A percentile compares a stretch with the other conserved stretches of the same genome.
These are phyloP conservation scores for Papilio xuthus DNA, from an alignment of 1,140 invertebrate genomes.

Conservation along the genomic window DNA sequence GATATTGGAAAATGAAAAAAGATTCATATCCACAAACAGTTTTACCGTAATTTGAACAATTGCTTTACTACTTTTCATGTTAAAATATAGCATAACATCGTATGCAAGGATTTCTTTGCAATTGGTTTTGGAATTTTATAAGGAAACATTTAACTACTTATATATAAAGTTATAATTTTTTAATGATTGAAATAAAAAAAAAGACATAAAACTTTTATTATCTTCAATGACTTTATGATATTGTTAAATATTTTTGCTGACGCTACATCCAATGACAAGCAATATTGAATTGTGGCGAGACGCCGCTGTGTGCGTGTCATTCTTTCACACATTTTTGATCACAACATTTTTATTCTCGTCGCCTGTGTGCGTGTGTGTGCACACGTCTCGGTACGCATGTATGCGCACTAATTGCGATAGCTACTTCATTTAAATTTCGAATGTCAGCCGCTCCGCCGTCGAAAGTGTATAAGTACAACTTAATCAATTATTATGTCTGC, in stretches of 20 bases:
- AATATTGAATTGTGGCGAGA: conserved; percentile 75
- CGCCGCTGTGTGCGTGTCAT: conserved; percentile 59
- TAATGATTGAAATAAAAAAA: neutral
- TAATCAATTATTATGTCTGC: conserved; percentile 27
- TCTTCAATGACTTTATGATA: neutral
- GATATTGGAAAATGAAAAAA: conserved; percentile 14
- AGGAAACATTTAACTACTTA: neutral
- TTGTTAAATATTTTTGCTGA: conserved; percentile 52
- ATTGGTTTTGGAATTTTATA: neutral
- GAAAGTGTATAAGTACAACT: conserved; percentile 60
- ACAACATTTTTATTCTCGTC: conserved; percentile 73
- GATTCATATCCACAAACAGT: neutral
- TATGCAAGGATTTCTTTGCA: neutral
- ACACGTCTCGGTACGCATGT: conserved; percentile 45
- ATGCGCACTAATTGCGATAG: conserved; percentile 78
- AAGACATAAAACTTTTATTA: neutral
- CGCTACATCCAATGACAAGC: conserved; percentile 72
- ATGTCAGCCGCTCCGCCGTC: conserved; percentile 62
- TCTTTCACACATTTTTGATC: conserved; percentile 80
- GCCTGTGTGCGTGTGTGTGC: conserved; percentile 59
- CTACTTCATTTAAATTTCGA: conserved; percentile 82
- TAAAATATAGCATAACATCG: neutral
- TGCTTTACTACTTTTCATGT: neutral
- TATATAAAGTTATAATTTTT: conserved; percentile 38
- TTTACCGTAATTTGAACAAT: neutral